Evolutionary conservation across 2,113 vertebrate genomes (phyloP).

Genomic region (Ameiurus melas): DNA sequence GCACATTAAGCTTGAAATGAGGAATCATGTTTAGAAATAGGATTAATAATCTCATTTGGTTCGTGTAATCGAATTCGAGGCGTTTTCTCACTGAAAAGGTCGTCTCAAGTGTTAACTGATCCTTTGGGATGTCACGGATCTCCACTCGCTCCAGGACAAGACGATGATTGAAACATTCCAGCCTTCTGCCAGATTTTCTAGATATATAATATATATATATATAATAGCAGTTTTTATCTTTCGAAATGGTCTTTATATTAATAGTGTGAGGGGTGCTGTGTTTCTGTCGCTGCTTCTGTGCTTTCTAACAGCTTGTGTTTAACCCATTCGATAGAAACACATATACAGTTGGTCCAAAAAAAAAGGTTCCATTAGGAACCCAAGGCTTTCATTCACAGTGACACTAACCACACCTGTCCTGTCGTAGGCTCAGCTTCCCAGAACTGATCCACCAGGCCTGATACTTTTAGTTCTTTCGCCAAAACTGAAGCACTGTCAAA

Average conservation of each 20-base stretch:
- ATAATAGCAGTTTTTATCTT: constrained; percentile 61
- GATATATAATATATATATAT: constrained; percentile 15
- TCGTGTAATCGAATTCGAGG: not conserved
- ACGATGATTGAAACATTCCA: constrained; percentile 64
- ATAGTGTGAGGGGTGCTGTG: constrained; percentile 45
- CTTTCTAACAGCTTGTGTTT: constrained; percentile 52
- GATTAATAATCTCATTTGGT: not conserved
- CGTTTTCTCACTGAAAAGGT: constrained; percentile 30
- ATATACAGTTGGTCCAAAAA: not conserved
- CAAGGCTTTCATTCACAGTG: not conserved
- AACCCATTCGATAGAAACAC: not conserved
- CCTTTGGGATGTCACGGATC: constrained; percentile 20
- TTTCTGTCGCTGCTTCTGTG: constrained; percentile 42
- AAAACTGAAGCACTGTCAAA: not conserved
- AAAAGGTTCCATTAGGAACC: not conserved
- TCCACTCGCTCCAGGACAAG: constrained; percentile 42
- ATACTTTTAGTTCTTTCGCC: constrained; percentile 1
- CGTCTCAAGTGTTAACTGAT: constrained; percentile 52
- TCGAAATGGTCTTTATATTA: constrained; percentile 64
- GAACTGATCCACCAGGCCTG: not conserved
- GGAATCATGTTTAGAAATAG: not conserved
- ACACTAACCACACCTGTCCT: not conserved
- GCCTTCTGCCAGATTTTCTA: constrained; percentile 66
- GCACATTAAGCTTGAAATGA: not conserved
- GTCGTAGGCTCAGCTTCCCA: not conserved